Base-by-base conservation (phyloP, 2,888 invertebrate species). In the Brachyptera risi region DNA sequence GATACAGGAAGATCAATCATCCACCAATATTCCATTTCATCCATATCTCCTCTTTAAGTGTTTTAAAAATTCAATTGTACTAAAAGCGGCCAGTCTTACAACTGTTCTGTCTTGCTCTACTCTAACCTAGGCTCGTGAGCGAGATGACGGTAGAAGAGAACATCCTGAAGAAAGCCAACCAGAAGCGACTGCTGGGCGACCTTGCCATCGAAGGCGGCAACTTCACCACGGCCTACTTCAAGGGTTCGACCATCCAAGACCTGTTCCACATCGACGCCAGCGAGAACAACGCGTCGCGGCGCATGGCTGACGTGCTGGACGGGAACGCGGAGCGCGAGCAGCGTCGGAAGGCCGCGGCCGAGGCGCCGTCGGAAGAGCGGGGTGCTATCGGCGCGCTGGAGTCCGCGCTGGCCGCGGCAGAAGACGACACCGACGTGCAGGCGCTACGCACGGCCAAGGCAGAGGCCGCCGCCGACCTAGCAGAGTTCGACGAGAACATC, bases 91-190 rank as follows among this genome's bases (percentile, higher is more conserved):
- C n/a, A n/a, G n/a, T n/a, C n/a, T n/a, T n/a, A n/a, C n/a, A n/a
- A n/a, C n/a, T n/a, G n/a, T n/a, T n/a, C 44, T n/a, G 21, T 9
- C 21, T 44, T 21, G 21, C 17, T 44, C 3, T 49, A 4, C 4
- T 26, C 27, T 49, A 3, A 7, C 7, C 3, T 23, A 90, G 98
- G 65, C 81, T 99, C 69, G 92, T 99, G 63, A 96, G 96, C 73
- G 94, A 96, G 74, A 90, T 88, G 77, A 98, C 99, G 9, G 92
- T 99, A 44, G 99, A 99, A 80, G 99, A 99, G 77, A 99, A 99
- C 78, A 99, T 99, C 70, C 78, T 99, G 71, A 96, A 96, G 78
- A 99, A 99, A 77, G 99, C 99, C 2, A 94, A 93, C 76, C 97
- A 99, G 77, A 99, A 99, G 77, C 84, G 96, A 65, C 80, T 95